Base-by-base conservation (phyloP, 2,797 vertebrate species). In the Sebastes trivittatus region DNA sequence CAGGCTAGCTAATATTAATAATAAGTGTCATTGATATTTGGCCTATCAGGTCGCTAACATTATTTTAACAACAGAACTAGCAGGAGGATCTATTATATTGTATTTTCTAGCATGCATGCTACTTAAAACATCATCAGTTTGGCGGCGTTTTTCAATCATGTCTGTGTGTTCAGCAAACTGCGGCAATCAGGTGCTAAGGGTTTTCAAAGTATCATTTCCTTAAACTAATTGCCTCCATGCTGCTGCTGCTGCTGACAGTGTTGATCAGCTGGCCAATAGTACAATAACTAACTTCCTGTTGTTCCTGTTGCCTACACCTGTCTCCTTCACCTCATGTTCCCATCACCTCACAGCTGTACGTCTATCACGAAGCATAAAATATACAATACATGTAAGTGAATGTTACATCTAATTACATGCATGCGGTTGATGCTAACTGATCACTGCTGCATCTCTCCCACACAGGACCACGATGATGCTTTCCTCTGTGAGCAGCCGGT, bases 401-500 rank as follows among this genome's bases (percentile, higher is more conserved):
- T 52, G 20, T 62, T 78, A 58, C 14, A n/a, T 76, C 8, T 46
- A 55, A 46, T 73, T 18, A 20, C 13, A 42, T 25, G 30, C 52
- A 29, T 7, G 42, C 42, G 7, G 42, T 46, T 3, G 49, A 73
- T 66, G 49, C 27, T 8, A 56, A 34, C 32, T 27, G 38, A 58
- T 49, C 2, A 1, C 42, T 52, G 54, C 73, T 61, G 55, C 34
- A 27, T 73, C 7, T 58, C 49, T 75, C 84, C 81, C 42, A 58
- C 42, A 49, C 69, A 38, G 67, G 60, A 77, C 49, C 22, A 11
- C 20, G 55, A 60, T 63, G 71, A 64, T 77, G 34, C 73, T 76
- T 54, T 68, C 79, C 85, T 72, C 58, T 65, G 65, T 76, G 42
- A 84, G 79, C 81, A 62, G 58, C 78, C 76, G 54, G 75, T 67